These are phyloP conservation scores for Onychomys torridus DNA, from an alignment of 2,797 vertebrate genomes.

Conservation along the genomic window DNA sequence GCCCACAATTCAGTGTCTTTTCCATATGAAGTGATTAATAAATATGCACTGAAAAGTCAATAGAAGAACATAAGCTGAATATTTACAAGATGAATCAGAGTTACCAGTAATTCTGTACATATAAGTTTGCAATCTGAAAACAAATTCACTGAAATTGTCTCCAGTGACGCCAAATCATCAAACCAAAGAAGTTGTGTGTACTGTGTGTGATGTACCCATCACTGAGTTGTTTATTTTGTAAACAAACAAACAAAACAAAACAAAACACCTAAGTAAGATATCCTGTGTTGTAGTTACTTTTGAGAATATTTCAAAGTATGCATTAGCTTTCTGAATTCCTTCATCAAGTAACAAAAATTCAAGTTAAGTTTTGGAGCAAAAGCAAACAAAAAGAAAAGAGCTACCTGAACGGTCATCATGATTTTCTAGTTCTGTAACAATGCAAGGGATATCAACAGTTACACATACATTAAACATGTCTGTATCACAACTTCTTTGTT, in stretches of 20 bases:
- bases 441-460: conserved; percentile 27
- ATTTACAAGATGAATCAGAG: not conserved
- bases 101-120: not conserved
- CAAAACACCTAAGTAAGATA: not conserved
- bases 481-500: conserved; percentile 21
- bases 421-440: conserved; percentile 42
- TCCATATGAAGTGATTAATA: not conserved
- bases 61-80: conserved; percentile 26
- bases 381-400: conserved; percentile 58
- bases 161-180: conserved; percentile 3
- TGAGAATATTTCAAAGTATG: not conserved
- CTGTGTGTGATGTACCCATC: not conserved
- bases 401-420: not conserved
- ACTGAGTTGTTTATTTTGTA: not conserved
- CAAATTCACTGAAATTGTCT: not conserved
- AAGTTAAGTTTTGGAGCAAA: conserved; percentile 33
- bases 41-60: not conserved
- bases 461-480: conserved; percentile 62
- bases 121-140: not conserved
- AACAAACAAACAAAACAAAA: not conserved
- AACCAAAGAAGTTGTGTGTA: not conserved
- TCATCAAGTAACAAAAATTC: conserved; percentile 20
- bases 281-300: not conserved
- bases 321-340: conserved; percentile 58
- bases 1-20: not conserved